Conservation (phyloP, 2,888 invertebrate species). For the Limnephilus lunatus region DNA sequence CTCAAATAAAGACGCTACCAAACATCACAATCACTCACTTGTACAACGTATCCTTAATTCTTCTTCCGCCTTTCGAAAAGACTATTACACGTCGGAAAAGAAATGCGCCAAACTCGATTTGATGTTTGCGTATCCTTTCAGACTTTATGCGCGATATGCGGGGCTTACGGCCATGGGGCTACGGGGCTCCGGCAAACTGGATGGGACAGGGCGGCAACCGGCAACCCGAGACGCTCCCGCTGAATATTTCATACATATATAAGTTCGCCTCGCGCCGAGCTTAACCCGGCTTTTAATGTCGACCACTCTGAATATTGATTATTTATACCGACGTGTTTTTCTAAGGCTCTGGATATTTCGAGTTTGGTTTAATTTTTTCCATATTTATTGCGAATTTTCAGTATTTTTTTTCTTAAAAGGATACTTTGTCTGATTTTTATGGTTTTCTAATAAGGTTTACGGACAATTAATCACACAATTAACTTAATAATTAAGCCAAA, state of each 20-base stretch:
- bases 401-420: background rate
- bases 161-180: conserved; percentile 12
- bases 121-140: conserved; percentile 60
- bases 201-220: background rate
- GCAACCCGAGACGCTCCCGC: background rate
- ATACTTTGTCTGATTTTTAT: background rate
- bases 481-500: background rate
- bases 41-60: conserved; percentile 30
- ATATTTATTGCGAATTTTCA: background rate
- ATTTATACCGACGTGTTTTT: background rate
- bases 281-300: conserved; percentile 34
- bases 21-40: background rate
- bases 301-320: conserved; percentile 24
- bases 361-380: background rate
- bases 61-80: conserved; percentile 44
- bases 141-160: conserved; percentile 58
- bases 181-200: conserved; percentile 10
- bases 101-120: conserved; percentile 64
- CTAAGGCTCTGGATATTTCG: background rate
- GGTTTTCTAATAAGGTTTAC: background rate
- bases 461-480: background rate
- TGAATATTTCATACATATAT: conserved; percentile 48
- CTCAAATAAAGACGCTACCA: background rate
- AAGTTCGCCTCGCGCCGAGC: conserved; percentile 18
- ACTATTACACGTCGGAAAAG: conserved; percentile 59